phyloP scores from a whole-genome alignment of 2,888 invertebrate genomes.

The Tuta absoluta region DNA sequence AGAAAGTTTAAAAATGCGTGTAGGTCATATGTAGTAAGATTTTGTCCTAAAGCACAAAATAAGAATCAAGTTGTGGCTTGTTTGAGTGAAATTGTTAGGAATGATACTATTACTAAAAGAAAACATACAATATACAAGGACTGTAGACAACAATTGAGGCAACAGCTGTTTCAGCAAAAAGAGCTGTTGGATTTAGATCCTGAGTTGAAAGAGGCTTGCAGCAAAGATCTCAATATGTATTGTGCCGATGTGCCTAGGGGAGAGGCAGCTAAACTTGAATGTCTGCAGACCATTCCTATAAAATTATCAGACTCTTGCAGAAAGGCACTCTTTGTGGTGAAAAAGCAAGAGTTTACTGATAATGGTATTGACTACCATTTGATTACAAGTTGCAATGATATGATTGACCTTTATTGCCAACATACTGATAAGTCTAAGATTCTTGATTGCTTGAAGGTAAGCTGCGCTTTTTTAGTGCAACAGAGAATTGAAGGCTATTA shows the following conservation, averaged over 20 bases:
- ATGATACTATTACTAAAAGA: conserved; percentile 89
- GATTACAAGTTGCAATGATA: conserved; percentile 90
- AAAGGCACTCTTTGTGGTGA: conserved; percentile 90
- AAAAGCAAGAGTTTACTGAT: conserved; percentile 92
- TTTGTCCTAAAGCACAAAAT: conserved; percentile 85
- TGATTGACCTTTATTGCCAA: conserved; percentile 92
- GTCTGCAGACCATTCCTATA: conserved; percentile 83
- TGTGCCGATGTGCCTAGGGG: conserved; percentile 87
- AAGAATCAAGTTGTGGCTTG: conserved; percentile 91
- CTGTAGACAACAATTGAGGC: conserved; percentile 94
- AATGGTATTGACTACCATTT: conserved; percentile 93
- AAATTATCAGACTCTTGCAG: conserved; percentile 87
- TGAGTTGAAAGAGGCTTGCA: conserved; percentile 90
- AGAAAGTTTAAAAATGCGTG: conserved; percentile 98
- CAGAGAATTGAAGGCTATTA: too few species aligned
- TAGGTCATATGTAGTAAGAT: conserved; percentile 87
- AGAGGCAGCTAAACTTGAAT: conserved; percentile 89
- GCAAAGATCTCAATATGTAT: conserved; percentile 86
- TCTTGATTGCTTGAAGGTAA: conserved; percentile 89
- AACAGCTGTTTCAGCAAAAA: conserved; percentile 94
- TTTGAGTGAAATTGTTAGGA: conserved; percentile 93
- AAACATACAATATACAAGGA: conserved; percentile 92
- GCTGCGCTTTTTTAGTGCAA: conserved; percentile 11
- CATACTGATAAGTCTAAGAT: conserved; percentile 85
- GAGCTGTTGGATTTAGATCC: conserved; percentile 94